Base-by-base conservation (phyloP, 1,140 invertebrate genomes). In the Sycophila sp. region DNA sequence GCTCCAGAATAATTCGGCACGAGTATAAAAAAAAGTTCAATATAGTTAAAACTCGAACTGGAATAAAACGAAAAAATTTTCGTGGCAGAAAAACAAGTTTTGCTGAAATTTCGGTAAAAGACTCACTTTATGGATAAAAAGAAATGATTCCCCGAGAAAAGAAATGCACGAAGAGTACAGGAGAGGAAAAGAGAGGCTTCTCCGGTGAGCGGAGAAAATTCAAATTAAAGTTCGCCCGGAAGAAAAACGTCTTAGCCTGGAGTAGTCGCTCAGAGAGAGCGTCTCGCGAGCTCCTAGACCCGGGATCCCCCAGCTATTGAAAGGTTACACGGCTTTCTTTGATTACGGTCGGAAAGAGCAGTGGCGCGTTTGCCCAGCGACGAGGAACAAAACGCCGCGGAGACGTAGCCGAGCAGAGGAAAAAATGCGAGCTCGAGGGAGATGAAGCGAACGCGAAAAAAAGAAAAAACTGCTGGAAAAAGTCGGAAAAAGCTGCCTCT, bases 331-430 rank as follows among this genome's bases (percentile, higher is more conserved):
- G 51, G 19, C 40, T 34, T 19, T 22, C 24, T 45, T 58, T 45
- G n/a, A 58, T 56, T 47, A 67, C 5, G 17, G 42, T n/a, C n/a
- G 45, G 15, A 32, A 67, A 42, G 36, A 67, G 53, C 26, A 67
- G 42, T 17, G 34, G 17, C 2, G 22, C n/a, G 10, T 19, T 3
- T 34, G 34, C n/a, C 38, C 40, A 4, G 58, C 38, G 19, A 30
- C 40, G 10, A 30, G 58, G 0, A 28, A 38, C 4, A 28, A 24
- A 30, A 60, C n/a, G 36, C 40, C 11, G 15, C 1, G 36, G 36
- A 26, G 24, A 26, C 11, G 22, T 19, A 19, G 58, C 17, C 24
- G 13, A 47, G 42, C 24, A 47, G 34, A 4, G 40, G 26, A 24
- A 8, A 34, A 5, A 58, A 58, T 38, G 17, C 32, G 3, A 6